Base-by-base conservation (phyloP, 2,113 vertebrate genomes). In the Petroica traversi region DNA sequence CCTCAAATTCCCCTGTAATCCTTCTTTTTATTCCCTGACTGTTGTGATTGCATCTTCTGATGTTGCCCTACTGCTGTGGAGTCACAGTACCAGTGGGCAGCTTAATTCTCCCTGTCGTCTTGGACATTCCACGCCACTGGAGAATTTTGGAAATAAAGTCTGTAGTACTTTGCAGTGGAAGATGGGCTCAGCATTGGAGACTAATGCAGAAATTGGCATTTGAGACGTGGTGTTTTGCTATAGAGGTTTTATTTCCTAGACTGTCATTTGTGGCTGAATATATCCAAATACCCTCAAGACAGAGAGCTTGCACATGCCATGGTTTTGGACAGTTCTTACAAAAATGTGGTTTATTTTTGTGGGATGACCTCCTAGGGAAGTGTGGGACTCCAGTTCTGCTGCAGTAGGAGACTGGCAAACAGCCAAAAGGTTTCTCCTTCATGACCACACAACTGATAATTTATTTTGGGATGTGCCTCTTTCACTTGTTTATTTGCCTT, bases 101-200 rank as follows among this genome's bases (percentile, higher is more conserved):
- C 16, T 88, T 79, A 74, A 51, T 82, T 78, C 29, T 40, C 9
- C 54, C 18, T 51, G 5, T 68, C 4, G 0, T 43, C 43, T 68
- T 18, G 40, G 36, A 13, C n/a, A 43, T 79, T 55, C 38, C 52
- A 29, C 9, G 4, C 48, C 20, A 14, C 22, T 68, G 23, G 22
- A 61, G 71, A 72, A 57, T 45, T 75, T 40, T 64, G 80, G 40
- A 68, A 63, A 25, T 38, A 13, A 62, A 66, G 34, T 55, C 38
- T 38, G 0, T 38, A 6, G 6, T 66, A 18, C 19, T 66, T 72
- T 0, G 0, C 34, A 14, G 31, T 12, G 73, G 38, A n/a, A n/a
- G n/a, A n/a, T 84, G 46, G 34, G 26, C 68, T 26, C 8, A 34
- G 52, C 19, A 23, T 40, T 63, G 63, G 81, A 78, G 36, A 72